Conservation (phyloP, 2,113 vertebrate genomes). For the Forbesichthys papilliferus region DNA sequence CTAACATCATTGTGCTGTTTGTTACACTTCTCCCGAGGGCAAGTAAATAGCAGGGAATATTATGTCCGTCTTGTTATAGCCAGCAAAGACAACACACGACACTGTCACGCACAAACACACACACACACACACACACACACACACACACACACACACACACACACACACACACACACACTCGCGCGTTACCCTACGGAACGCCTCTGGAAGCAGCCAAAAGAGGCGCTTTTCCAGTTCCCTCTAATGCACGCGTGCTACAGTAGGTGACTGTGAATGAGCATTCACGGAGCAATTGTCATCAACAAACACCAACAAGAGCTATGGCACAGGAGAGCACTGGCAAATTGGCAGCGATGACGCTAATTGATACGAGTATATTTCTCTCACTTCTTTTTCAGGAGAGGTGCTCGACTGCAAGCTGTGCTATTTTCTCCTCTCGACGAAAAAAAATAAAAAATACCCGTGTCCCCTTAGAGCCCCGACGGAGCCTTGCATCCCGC, state of each 20-base stretch:
- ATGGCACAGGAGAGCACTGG: slow-evolving; percentile 44
- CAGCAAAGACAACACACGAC: too few species aligned
- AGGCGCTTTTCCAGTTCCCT: slow-evolving; percentile 37
- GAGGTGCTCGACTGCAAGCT: slow-evolving; percentile 66
- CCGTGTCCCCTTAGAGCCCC: too few species aligned
- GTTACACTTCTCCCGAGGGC: background rate
- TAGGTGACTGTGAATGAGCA: slow-evolving; percentile 44
- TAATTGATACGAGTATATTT: slow-evolving; percentile 47
- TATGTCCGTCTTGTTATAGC: too few species aligned
- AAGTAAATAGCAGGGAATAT: background rate
- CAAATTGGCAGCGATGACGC: slow-evolving; percentile 44
- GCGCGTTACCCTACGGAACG: too few species aligned
- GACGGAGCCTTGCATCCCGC: too few species aligned
- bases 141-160: too few species aligned
- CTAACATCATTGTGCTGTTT: background rate
- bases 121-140: too few species aligned
- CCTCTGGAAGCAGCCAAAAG: slow-evolving; percentile 30
- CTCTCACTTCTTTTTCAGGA: slow-evolving; percentile 31
- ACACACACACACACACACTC: too few species aligned
- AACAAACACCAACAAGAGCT: slow-evolving; percentile 50
- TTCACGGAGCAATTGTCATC: slow-evolving; percentile 53
- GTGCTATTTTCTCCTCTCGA: slow-evolving; percentile 53
- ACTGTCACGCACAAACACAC: too few species aligned
- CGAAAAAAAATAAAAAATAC: slow-evolving; percentile 26
- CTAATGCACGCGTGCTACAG: slow-evolving; percentile 32